Evolutionary conservation across 2,797 vertebrate species (phyloP).

Genomic region (Triplophysa bombifrons): DNA sequence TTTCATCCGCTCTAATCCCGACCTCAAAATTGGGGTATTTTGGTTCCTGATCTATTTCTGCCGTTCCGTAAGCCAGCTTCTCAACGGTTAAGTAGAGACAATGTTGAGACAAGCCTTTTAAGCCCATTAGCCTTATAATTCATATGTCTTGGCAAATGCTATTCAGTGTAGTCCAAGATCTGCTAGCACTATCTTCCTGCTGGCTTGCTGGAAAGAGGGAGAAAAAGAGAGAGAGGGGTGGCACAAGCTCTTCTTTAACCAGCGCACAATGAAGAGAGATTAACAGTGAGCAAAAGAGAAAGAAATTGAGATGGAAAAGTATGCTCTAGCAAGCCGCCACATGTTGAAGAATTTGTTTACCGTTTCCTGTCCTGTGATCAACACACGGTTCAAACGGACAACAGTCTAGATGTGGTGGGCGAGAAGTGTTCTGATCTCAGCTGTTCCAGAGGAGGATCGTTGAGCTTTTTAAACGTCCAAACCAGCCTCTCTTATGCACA

Average conservation of each 20-base stretch:
- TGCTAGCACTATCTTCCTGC: conserved; percentile 56
- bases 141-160: conserved; percentile 72
- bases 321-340: conserved; percentile 67
- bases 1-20: conserved; percentile 71
- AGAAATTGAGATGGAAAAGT: conserved; percentile 56
- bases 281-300: conserved; percentile 2
- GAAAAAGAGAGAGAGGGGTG: conserved; percentile 14
- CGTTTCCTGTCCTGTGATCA: conserved; percentile 67
- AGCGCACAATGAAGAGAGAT: conserved; percentile 11
- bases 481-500: background rate
- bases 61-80: conserved; percentile 62
- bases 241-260: conserved; percentile 1
- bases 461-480: background rate
- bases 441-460: background rate
- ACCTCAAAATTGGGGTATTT: conserved; percentile 64
- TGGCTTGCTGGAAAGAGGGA: conserved; percentile 52
- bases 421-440: conserved; percentile 15
- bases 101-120: conserved; percentile 78
- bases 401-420: conserved; percentile 19
- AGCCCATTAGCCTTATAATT: conserved; percentile 79
- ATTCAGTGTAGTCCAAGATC: conserved; percentile 66
- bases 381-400: conserved; percentile 63
- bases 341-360: conserved; percentile 73
- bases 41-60: conserved; percentile 62
- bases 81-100: conserved; percentile 65